A percentile compares a stretch with the other conserved stretches of the same genome.
phyloP scores from a whole-genome alignment of 2,888 invertebrate genomes.

The Zygothrica quintamaculata region DNA sequence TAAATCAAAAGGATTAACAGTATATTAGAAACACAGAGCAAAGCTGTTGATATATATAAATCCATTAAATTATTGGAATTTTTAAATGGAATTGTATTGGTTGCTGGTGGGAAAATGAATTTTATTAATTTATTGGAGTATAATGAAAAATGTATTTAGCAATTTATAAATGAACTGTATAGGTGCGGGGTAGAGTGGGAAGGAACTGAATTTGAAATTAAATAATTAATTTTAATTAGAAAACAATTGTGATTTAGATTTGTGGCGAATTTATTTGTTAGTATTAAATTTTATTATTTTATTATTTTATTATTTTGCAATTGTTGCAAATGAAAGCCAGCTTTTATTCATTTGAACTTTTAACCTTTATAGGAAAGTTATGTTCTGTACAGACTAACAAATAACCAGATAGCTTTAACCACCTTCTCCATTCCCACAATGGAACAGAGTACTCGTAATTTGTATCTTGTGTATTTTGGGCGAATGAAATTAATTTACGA shows the following conservation, averaged over 20 bases:
- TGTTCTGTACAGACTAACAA: neutral
- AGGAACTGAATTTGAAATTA: slow-evolving; percentile 21
- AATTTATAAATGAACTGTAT: slow-evolving; percentile 4
- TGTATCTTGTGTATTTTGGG: slow-evolving; percentile 58
- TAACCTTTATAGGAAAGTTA: neutral
- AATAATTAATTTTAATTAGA: slow-evolving; percentile 49
- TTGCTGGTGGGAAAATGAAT: slow-evolving; percentile 18
- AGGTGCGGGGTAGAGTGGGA: neutral
- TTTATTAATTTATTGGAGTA: slow-evolving; percentile 33
- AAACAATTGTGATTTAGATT: slow-evolving; percentile 39
- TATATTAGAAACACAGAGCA: too few species aligned
- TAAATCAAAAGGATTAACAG: too few species aligned
- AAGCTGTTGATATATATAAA: too few species aligned
- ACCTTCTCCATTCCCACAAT: neutral
- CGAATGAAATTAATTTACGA: slow-evolving; percentile 73
- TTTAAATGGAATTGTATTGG: slow-evolving; percentile 47
- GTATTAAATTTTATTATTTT: too few species aligned
- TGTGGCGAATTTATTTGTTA: slow-evolving; percentile 29
- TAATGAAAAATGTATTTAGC: slow-evolving; percentile 4
- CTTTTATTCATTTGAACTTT: slow-evolving; percentile 1
- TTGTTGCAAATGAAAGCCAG: slow-evolving; percentile 47
- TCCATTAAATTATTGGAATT: slow-evolving; percentile 35
- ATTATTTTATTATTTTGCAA: slow-evolving; percentile 13
- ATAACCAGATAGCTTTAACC: neutral
- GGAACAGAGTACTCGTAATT: slow-evolving; percentile 45